Evolutionary conservation across 2,888 invertebrate genomes (phyloP), one percentile per base, ranked within the genome.

Genomic region (Amphipoea oculea): DNA sequence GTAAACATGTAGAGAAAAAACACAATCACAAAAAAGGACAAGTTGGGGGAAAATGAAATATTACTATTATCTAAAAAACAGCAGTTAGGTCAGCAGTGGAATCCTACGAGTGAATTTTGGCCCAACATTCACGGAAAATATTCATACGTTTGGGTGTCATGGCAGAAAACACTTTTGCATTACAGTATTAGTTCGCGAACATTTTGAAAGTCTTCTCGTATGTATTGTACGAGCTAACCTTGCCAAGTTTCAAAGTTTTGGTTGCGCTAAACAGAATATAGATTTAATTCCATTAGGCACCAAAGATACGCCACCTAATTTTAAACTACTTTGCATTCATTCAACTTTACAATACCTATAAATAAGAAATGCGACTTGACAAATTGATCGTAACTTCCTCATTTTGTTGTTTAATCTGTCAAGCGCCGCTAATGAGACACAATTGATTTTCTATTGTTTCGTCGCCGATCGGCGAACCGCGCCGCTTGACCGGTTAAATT

Each of bases 271-370:
- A 91, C 88, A 91, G 87, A 89, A 90, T 89, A 75, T 63, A 78
- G 84, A 86, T 91, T 90, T 93, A 94, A 95, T 95, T 93, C 91
- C 92, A 94, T 94, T 93, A 93, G 90, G 88, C 89, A 86, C 87
- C 83, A 85, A 82, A 87, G 90, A 92, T 91, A 92, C 91, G 72
- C 82, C 70, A 82, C 86, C 90, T 91, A 90, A 88, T 93, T 93
- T 91, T 85, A 89, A 94, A 94, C 92, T 93, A 92, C 91, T 93
- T 73, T 67, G 42, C 66, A 81, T 79, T 92, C 89, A 93, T 94
- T 94, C 92, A 94, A 94, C 92, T 95, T 95, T 90, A 88, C 88
- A 89, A 88, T 92, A n/a, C n/a, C n/a, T n/a, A 92, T 91, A 94
- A 95, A 95, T 94, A 93, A 91, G 90, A 92, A 92, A 93, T 91